Evolutionary conservation across 2,888 invertebrate species (phyloP).

Genomic region (Melinaea marsaeus): DNA sequence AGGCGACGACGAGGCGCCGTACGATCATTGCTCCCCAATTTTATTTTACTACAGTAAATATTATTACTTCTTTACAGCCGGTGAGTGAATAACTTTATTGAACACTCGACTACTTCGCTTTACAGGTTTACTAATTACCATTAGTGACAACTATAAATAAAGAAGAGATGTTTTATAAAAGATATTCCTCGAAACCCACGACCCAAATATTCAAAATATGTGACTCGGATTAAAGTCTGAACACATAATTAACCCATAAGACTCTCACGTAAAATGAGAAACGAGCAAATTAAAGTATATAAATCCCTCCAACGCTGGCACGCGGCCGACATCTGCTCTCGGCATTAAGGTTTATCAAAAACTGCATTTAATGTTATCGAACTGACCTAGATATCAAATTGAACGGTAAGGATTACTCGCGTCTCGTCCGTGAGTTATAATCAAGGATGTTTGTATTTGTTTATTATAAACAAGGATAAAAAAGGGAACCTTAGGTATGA

Average conservation of each 20-base stretch:
- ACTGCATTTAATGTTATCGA: slow-evolving; percentile 46
- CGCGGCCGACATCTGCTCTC: slow-evolving; percentile 48
- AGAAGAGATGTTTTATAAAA: neutral
- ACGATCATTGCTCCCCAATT: slow-evolving; percentile 23
- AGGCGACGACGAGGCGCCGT: slow-evolving; percentile 20
- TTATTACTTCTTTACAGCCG: neutral
- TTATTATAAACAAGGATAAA: too few species aligned
- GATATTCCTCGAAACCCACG: slow-evolving; percentile 16
- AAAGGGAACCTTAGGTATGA: too few species aligned
- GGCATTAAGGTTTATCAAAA: slow-evolving; percentile 44
- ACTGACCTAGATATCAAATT: slow-evolving; percentile 53
- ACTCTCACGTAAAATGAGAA: slow-evolving; percentile 18
- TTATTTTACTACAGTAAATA: slow-evolving; percentile 13
- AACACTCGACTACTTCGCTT: neutral
- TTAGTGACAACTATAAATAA: too few species aligned
- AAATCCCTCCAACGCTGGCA: slow-evolving; percentile 45
- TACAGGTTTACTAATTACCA: too few species aligned
- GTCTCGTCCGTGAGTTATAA: slow-evolving; percentile 37
- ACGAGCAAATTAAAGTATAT: slow-evolving; percentile 23
- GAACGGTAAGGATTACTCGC: slow-evolving; percentile 35
- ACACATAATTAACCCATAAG: slow-evolving; percentile 19
- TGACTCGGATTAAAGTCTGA: slow-evolving; percentile 22
- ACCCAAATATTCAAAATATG: slow-evolving; percentile 18
- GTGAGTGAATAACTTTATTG: neutral
- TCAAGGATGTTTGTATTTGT: slow-evolving; percentile 23